These are phyloP conservation scores for Leptothorax acervorum DNA, from an alignment of 2,888 invertebrate genomes.

Conservation along the genomic window DNA sequence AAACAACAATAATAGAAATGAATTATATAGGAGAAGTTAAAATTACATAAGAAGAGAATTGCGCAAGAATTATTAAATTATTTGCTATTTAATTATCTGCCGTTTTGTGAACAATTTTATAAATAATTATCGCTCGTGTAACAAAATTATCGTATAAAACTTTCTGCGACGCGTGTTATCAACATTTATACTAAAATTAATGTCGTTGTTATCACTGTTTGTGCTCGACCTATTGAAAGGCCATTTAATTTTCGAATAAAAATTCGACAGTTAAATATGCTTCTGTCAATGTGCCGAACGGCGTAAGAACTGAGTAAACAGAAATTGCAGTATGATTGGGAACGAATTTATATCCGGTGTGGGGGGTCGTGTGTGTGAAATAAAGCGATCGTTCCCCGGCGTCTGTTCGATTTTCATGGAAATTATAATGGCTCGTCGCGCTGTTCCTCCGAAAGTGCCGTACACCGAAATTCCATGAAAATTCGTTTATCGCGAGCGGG, in stretches of 20 bases:
- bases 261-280: constrained; percentile 45
- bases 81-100: background rate
- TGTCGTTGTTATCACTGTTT: constrained; percentile 38
- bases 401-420: constrained; percentile 54
- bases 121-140: constrained; percentile 4
- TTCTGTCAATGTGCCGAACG: constrained; percentile 31
- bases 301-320: constrained; percentile 51
- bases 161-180: constrained; percentile 1
- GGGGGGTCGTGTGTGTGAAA: constrained; percentile 15
- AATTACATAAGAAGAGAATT: background rate
- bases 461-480: constrained; percentile 54
- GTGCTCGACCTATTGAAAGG: constrained; percentile 10
- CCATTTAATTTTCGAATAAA: constrained; percentile 43
- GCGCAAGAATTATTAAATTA: background rate
- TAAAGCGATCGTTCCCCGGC: constrained; percentile 44
- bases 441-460: constrained; percentile 44
- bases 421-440: constrained; percentile 53
- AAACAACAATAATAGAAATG: background rate
- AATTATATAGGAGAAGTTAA: background rate
- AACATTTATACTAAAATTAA: constrained; percentile 48
- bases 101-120: background rate
- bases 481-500: constrained; percentile 57
- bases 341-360: constrained; percentile 43
- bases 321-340: constrained; percentile 53
- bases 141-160: constrained; percentile 6